A percentile compares a stretch with the other conserved stretches of the same genome.
phyloP scores from a whole-genome alignment of 2,797 vertebrate genomes.

The Hydrophis major region DNA sequence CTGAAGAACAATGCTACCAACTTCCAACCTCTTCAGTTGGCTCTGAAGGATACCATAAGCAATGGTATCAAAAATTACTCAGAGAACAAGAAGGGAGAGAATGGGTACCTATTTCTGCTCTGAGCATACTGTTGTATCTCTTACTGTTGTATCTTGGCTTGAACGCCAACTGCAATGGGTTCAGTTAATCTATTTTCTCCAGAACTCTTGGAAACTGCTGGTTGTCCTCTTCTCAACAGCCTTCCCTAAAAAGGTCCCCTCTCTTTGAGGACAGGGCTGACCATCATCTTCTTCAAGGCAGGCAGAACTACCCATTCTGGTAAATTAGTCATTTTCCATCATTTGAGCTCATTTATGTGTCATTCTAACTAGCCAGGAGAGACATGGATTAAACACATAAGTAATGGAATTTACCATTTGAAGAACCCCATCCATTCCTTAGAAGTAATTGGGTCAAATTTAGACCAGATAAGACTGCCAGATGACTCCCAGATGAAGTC shows the following conservation, averaged over 20 bases:
- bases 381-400: not conserved
- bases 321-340: not conserved
- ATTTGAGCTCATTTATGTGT: not conserved
- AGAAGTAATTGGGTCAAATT: not conserved
- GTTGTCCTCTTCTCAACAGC: not conserved
- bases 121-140: not conserved
- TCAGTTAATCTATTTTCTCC: not conserved
- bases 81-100: not conserved
- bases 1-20: not conserved
- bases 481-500: not conserved
- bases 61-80: not conserved
- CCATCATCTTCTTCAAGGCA: not conserved
- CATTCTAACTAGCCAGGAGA: not conserved
- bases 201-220: not conserved
- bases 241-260: not conserved
- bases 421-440: not conserved
- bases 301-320: not conserved
- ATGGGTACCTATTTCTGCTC: not conserved
- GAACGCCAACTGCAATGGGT: not conserved
- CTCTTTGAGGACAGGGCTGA: not conserved
- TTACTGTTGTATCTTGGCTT: not conserved
- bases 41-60: not conserved
- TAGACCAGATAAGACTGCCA: not conserved
- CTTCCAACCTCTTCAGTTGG: not conserved
- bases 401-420: not conserved